Percentiles rank a stretch among this genome's conserved stretches.
phyloP scores from a whole-genome alignment of 2,888 invertebrate species.

The Hipparchia sbordonii region DNA sequence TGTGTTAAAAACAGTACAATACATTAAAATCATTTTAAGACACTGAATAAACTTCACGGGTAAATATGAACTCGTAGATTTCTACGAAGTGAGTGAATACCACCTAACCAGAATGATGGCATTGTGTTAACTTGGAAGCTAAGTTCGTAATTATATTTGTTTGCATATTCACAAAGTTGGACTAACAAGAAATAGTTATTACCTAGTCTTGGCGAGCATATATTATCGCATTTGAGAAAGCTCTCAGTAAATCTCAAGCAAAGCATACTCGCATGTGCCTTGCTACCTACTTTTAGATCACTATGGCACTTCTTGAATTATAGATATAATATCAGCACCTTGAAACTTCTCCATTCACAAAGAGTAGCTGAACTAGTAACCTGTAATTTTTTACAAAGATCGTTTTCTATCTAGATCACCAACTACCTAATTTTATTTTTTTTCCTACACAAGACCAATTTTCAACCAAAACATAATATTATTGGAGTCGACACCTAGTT shows the following conservation, averaged over 20 bases:
- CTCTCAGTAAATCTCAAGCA: conserved; percentile 31
- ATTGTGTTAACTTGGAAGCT: conserved; percentile 34
- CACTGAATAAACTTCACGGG: no score
- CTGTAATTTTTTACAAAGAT: no score
- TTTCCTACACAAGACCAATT: no score
- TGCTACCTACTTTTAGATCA: background rate
- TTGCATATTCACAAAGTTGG: conserved; percentile 35
- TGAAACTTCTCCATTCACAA: no score
- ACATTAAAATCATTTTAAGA: no score
- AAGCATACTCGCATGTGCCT: conserved; percentile 11
- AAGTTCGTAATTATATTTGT: conserved; percentile 17
- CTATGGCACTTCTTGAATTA: conserved; percentile 7
- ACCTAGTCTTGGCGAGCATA: conserved; percentile 36
- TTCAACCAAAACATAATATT: no score
- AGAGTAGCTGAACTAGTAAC: no score
- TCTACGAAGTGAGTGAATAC: background rate
- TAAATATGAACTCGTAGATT: no score
- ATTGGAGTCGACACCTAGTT: background rate
- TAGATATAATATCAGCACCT: no score
- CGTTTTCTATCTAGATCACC: no score
- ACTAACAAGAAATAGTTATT: conserved; percentile 40
- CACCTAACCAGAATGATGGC: conserved; percentile 9
- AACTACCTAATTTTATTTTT: no score
- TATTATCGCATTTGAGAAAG: conserved; percentile 33
- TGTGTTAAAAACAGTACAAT: no score